A percentile compares a stretch with the other conserved stretches of the same genome.
These are phyloP conservation scores for Lomographa bimaculata DNA, from an alignment of 2,888 invertebrate genomes.

Conservation along the genomic window DNA sequence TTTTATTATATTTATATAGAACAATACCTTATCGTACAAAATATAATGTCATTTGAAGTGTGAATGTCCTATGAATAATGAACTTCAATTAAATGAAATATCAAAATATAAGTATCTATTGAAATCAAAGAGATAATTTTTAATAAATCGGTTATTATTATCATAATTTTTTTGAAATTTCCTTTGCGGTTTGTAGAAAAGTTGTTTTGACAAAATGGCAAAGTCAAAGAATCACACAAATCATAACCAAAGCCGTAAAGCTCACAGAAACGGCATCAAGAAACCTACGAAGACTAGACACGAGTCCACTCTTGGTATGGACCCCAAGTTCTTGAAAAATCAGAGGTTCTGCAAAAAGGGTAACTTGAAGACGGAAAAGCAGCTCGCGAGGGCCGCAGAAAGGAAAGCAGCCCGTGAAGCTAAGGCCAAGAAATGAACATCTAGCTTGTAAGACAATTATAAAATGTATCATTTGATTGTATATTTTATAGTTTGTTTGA, in stretches of 20 bases:
- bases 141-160: no score
- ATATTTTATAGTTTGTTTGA: no score
- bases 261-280: constrained; percentile 98
- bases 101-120: no score
- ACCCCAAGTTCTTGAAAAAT: constrained; percentile 97
- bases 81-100: no score
- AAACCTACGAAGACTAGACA: constrained; percentile 94
- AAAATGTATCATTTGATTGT: no score
- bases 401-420: constrained; percentile 86
- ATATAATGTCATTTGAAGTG: no score
- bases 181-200: constrained; percentile 36
- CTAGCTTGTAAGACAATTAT: constrained; percentile 68
- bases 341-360: constrained; percentile 97
- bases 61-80: no score
- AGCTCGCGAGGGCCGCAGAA: constrained; percentile 87
- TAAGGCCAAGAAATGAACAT: constrained; percentile 84
- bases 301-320: constrained; percentile 98
- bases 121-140: no score
- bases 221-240: constrained; percentile 99
- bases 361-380: constrained; percentile 92
- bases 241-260: constrained; percentile 99
- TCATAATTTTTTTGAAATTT: no score
- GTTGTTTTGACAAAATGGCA: constrained; percentile 88
- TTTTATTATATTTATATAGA: no score
- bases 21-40: no score